A percentile compares a stretch with the other conserved stretches of the same genome.
These are phyloP conservation scores for Lycaena phlaeas DNA, from an alignment of 2,888 invertebrate species.

Conservation along the genomic window DNA sequence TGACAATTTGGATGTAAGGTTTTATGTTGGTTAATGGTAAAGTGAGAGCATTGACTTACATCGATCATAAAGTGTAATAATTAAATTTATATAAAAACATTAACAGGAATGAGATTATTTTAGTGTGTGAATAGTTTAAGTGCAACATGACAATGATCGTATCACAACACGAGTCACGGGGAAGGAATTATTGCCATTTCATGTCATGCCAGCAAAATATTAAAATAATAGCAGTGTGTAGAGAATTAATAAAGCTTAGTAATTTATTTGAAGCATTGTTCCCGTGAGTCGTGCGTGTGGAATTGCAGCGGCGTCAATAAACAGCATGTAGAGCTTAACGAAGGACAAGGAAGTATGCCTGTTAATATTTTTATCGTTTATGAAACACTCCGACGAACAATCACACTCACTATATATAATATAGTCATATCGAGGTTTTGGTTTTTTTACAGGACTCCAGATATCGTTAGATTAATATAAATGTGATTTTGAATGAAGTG, in stretches of 20 bases:
- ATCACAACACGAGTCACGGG: neutral
- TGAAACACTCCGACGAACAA: conserved; percentile 2
- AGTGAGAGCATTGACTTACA: too few species aligned
- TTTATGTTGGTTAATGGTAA: too few species aligned
- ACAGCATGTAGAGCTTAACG: conserved; percentile 63
- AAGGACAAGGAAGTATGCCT: conserved; percentile 64
- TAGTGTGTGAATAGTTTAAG: conserved; percentile 53
- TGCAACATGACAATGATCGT: conserved; percentile 18
- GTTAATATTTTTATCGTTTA: conserved; percentile 23
- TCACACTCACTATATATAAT: conserved; percentile 3
- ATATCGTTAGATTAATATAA: conserved; percentile 12
- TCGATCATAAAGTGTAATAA: conserved; percentile 1
- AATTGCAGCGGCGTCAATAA: too few species aligned
- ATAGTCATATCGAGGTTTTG: conserved; percentile 22
- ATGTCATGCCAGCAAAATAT: too few species aligned
- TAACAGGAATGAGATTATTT: conserved; percentile 56
- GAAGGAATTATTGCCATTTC: too few species aligned
- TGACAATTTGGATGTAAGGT: too few species aligned
- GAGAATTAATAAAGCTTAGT: too few species aligned
- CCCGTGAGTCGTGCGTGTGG: too few species aligned
- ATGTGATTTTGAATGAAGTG: conserved; percentile 14
- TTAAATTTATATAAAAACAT: conserved; percentile 25
- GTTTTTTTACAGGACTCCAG: conserved; percentile 28
- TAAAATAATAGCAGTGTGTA: too few species aligned
- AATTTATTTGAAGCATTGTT: too few species aligned